phyloP scores from a whole-genome alignment of 2,797 vertebrate species.

The Fistularia commersonii region DNA sequence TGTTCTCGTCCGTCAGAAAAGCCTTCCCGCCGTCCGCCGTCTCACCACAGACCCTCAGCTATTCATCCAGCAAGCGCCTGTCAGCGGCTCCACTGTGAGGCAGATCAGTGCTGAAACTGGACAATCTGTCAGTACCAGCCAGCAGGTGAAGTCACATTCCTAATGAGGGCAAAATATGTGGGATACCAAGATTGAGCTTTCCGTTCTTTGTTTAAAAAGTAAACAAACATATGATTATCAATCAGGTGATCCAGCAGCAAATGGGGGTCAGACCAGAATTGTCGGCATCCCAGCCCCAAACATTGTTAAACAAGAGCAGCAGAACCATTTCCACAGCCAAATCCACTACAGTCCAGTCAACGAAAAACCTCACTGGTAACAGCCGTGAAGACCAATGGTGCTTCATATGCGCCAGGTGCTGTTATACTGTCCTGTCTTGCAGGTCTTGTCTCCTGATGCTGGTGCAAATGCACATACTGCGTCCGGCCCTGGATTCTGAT shows the following conservation, averaged over 20 bases:
- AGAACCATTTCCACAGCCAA: constrained; percentile 16
- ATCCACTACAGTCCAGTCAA: constrained; percentile 34
- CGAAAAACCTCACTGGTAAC: constrained; percentile 44
- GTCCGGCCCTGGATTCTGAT: no score
- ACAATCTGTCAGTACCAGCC: constrained; percentile 62
- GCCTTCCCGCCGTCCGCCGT: constrained; percentile 84
- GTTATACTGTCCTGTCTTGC: no score
- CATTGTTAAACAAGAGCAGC: constrained; percentile 21
- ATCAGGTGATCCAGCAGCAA: constrained; percentile 41
- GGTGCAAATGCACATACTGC: no score
- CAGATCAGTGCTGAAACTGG: constrained; percentile 34
- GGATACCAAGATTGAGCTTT: not conserved
- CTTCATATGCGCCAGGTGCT: no score
- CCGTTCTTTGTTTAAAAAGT: not conserved
- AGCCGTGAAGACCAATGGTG: not conserved
- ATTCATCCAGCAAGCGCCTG: constrained; percentile 84
- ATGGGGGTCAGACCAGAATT: constrained; percentile 35
- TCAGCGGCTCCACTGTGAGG: constrained; percentile 19
- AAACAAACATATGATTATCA: not conserved
- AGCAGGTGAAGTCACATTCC: constrained; percentile 65
- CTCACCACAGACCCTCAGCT: constrained; percentile 84
- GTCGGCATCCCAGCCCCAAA: constrained; percentile 20
- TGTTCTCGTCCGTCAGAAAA: constrained; percentile 76
- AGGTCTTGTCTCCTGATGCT: no score
- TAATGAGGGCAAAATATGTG: not conserved